Base-by-base conservation (phyloP, 2,888 invertebrate genomes). In the Xylophagus ater region DNA sequence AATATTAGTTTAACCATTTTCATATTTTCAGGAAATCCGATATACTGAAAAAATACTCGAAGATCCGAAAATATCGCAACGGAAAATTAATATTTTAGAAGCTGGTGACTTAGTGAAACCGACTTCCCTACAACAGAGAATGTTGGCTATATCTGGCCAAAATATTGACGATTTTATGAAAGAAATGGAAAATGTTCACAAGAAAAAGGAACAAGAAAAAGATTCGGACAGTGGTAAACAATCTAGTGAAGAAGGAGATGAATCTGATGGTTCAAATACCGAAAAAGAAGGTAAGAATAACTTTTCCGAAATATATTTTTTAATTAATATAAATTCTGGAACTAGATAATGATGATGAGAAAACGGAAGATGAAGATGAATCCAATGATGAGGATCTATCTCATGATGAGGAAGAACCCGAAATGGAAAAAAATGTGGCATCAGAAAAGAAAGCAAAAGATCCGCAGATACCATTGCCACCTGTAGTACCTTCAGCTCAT, bases 141-240 rank as follows among this genome's bases (percentile, higher is more conserved):
- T 88, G 86, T 66, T 88, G 53, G 81, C 81, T n/a, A 73, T 88
- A 54, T 85, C 87, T 9, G 88, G 89, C 1, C 89, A 92, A 65
- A 88, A 89, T 54, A 84, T 90, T 14, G 90, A 90, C 52, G 84
- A 85, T 46, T 89, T 89, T 52, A 88, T 89, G 85, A 82, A 86
- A 55, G 89, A 89, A 69, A 87, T 85, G 85, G 87, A 87, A 64
- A 82, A 80, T 44, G 85, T 82, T 0, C 84, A 84, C 49, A 78
- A 77, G 54, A 83, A 82, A 58, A 72, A 78, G 45, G 83, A 78
- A 54, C 76, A 76, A 54, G 65, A 70, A 67, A 55, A 52, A 59
- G 45, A 49, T 57, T 30, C 62, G 53, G 51, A 54, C 57, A 34
- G 18, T 8, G 14, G 15, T 9, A 34, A 14, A 7, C 6, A n/a